Base-by-base conservation (phyloP, 2,797 vertebrate genomes). In the Neomorphus geoffroyi region DNA sequence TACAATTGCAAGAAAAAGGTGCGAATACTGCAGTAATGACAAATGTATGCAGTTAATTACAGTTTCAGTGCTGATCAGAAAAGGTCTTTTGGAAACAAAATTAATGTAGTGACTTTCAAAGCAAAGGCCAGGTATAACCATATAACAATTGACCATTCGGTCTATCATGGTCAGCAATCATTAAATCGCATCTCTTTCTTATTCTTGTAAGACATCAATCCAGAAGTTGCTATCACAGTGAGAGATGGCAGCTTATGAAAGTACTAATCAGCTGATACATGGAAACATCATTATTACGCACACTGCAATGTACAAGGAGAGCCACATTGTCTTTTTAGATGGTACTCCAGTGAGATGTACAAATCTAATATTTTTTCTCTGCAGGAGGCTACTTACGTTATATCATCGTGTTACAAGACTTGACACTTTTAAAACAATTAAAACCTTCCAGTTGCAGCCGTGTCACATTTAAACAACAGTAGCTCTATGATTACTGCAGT, bases 351-450 rank as follows among this genome's bases (percentile, higher is more conserved):
- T 43, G 73, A 90, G 86, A 91, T n/a, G n/a, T 46, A 91, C 30
- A 78, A 94, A 94, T 53, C 71, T 71, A 96, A 88, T 83, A 94
- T 22, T 90, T 82, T 91, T 93, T 85, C 89, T 87, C 67, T 48
- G 69, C 30, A 33, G 46, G 64, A 91, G 46, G 46, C 72, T 85
- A 15, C 27, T 91, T 92, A 58, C 26, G 23, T 80, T 58, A 37
- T 66, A 87, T 54, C 73, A 66, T 80, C 56, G 15, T 28, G 48
- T 88, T 94, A 73, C 56, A 39, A 58, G 74, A 80, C 61, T 86
- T 92, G 51, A 73, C 64, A 77, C 70, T 88, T 96, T 89, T 51
- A 89, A 96, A 96, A 95, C 66, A 93, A 95, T 96, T 94, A 92
- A 96, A 96, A 91, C 35, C 61, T 93, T 90, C 69, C 71, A 57